Evolutionary conservation across 2,113 vertebrate species (phyloP), one percentile per base, ranked within the genome.

Genomic region (Emydura subglobosa): DNA sequence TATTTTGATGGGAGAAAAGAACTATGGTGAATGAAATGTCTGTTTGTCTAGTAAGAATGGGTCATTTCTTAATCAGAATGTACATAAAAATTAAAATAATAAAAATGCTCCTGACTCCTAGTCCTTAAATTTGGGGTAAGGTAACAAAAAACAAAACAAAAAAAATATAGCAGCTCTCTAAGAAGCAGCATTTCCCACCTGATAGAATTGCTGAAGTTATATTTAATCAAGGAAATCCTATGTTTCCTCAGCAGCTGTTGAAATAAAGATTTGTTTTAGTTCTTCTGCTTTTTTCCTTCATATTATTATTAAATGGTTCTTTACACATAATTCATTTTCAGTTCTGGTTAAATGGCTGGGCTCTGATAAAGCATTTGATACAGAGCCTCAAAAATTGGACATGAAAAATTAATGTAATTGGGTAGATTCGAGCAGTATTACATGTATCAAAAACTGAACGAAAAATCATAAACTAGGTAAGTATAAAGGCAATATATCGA

Each of bases 201-300:
- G 91, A 72, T 91, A 22, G 93, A 91, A 90, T 90, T 19, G 29
- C 34, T 91, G 82, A 31, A 54, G 14, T 78, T 88, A 79, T 92
- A 94, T 96, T 65, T 57, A 82, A 44, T 83, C 80, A 79, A 61
- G 91, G 78, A 91, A 97, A 91, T 97, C 92, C 94, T 83, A 72
- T 93, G 74, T 94, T 96, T 97, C 94, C 83, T 95, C 89, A 92
- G 79, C 92, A 96, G 85, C 89, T 95, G 92, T 54, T 96, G 82
- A 92, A 93, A 39, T 92, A 94, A 93, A 95, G 83, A 93, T 59
- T 87, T 50, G 87, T 96, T 97, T 96, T 85, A 79, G 89, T 91
- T 72, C 42, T 88, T 5, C 78, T 95, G 53, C 82, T 91, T 91
- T 94, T 82, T 54, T 93, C 93, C 65, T 95, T 78, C 14, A 61